Base-by-base conservation (phyloP, 92 coral and sea anemone species). In the Montipora capitata region DNA sequence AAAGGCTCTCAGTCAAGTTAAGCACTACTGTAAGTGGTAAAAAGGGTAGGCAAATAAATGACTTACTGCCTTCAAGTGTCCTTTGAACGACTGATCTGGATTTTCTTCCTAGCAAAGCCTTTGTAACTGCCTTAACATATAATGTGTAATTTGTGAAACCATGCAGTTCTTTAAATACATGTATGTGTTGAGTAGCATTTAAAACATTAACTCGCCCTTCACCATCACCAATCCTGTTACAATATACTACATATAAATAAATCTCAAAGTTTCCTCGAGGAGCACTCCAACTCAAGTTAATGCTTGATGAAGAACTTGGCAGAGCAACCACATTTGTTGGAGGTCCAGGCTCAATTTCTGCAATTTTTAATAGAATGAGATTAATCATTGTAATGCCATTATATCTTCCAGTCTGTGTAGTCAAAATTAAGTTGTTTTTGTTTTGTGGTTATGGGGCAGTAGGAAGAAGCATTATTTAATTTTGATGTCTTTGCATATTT, bases 1-100 rank as follows among this genome's bases (percentile, higher is more conserved):
- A 20, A 20, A 20, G 27, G 27, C 27, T 20, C 27, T 20, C 27
- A 20, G 27, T 20, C 27, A 20, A 0, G 27, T 20, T 20, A 20
- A 20, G 27, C 27, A 20, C 27, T 20, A n/a, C n/a, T n/a, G n/a
- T n/a, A 20, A 20, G 27, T 20, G 27, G 27, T 0, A 20, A 20
- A 20, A 20, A 20, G 27, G 27, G 6, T 39, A 39, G 11, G 13
- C 18, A 68, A 8, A 39, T 68, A 35, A 79, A 20, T 20, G 27
- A 20, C 95, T 92, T 85, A 95, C 98, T 77, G 40, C 70, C 93
- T 76, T 85, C 91, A 15, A 75, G 58, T 4, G 99, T 96, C 27
- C 78, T 76, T 5, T 88, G 90, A 20, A 52, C 79, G 14, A 95
- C 67, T 65, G 44, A 5, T 40, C 57, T 20, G 17, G 98, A 94